Evolutionary conservation across 2,888 invertebrate species (phyloP).

Genomic region (Coremacera marginata): DNA sequence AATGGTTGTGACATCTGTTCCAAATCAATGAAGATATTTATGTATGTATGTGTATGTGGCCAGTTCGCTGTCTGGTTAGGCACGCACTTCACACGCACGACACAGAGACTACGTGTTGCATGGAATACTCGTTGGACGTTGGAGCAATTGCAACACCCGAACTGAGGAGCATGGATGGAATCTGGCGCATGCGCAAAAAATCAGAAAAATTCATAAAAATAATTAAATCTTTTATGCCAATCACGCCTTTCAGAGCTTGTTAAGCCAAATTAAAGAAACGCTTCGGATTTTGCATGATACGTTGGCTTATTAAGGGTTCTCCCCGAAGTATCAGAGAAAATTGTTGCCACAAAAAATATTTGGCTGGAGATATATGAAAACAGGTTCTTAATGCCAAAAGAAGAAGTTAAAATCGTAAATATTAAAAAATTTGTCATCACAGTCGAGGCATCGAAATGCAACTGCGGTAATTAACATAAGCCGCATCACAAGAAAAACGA

Average conservation of each 20-base stretch:
- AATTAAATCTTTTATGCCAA: constrained; percentile 15
- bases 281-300: not conserved
- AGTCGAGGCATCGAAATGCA: not conserved
- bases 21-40: too few species aligned
- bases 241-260: not conserved
- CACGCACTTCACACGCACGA: too few species aligned
- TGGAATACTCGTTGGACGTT: too few species aligned
- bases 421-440: not conserved
- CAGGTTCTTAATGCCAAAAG: not conserved
- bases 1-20: not conserved
- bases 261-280: not conserved
- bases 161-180: not conserved
- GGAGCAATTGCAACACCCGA: too few species aligned
- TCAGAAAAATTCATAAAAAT: constrained; percentile 3
- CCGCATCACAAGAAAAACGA: not conserved
- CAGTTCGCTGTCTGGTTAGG: not conserved
- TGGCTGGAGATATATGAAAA: not conserved
- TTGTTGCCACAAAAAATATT: not conserved
- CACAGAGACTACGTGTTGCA: too few species aligned
- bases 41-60: not conserved
- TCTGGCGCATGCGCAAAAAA: not conserved
- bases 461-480: constrained; percentile 6
- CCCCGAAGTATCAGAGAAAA: not conserved
- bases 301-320: not conserved
- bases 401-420: not conserved